Evolutionary conservation across 2,113 vertebrate genomes (phyloP).

Genomic region (Synchiropus splendidus): DNA sequence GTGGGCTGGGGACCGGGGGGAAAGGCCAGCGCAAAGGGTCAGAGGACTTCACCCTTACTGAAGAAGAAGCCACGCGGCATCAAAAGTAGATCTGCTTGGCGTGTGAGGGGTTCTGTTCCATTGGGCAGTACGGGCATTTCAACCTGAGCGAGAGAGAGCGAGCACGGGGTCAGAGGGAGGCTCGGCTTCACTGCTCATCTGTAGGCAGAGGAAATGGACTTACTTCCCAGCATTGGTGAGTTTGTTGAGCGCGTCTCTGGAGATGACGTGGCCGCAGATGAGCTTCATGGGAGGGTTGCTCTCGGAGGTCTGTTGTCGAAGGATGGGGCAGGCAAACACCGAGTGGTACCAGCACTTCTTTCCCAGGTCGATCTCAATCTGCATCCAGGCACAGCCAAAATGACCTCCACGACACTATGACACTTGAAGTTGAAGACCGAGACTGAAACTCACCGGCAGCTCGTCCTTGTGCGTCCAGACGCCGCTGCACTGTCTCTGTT

Average conservation of each 20-base stretch:
- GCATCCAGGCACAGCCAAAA: not conserved
- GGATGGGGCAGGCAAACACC: constrained; percentile 83
- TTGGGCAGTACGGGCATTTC: constrained; percentile 87
- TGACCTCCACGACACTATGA: too few species aligned
- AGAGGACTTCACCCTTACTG: constrained; percentile 30
- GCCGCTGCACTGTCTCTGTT: constrained; percentile 81
- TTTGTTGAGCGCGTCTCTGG: constrained; percentile 84
- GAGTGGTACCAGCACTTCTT: constrained; percentile 93
- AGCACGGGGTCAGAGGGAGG: not conserved
- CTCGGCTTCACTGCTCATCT: not conserved
- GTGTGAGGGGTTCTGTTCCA: constrained; percentile 86
- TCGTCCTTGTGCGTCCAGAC: constrained; percentile 89
- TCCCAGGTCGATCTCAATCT: constrained; percentile 86
- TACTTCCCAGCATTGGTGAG: constrained; percentile 85
- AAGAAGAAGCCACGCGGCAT: constrained; percentile 37
- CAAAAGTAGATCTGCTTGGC: constrained; percentile 87
- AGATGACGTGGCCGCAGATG: constrained; percentile 84
- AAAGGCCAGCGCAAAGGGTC: constrained; percentile 40
- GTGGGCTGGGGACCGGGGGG: constrained; percentile 32
- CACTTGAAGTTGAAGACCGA: too few species aligned
- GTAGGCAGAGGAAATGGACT: constrained; percentile 23
- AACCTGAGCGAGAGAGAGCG: constrained; percentile 58
- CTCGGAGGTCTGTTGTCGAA: constrained; percentile 82
- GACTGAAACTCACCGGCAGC: constrained; percentile 68
- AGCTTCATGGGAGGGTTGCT: constrained; percentile 88